Conservation (phyloP, 2,113 vertebrate species). For the Elephantulus edwardii region DNA sequence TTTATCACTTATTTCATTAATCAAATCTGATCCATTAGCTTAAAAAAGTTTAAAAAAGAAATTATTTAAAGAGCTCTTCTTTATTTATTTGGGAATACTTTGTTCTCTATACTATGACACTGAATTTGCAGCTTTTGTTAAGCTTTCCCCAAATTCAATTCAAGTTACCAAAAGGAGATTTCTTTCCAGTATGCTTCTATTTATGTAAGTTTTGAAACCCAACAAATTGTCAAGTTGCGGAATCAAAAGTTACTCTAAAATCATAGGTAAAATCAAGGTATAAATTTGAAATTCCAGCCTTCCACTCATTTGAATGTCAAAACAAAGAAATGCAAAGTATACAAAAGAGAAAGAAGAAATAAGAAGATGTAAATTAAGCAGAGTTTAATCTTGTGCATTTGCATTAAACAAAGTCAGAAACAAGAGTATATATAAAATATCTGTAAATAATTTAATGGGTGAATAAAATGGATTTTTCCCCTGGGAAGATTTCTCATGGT, state of each 20-base stretch:
- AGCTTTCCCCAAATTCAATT: background rate
- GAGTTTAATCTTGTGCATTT: conserved; percentile 30
- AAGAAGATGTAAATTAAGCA: no score
- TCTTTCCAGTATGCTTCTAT: background rate
- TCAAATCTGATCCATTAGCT: background rate
- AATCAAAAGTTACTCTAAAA: background rate
- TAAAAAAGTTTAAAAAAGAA: conserved; percentile 10
- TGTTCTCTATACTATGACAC: background rate
- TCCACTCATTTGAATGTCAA: background rate
- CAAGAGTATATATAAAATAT: conserved; percentile 49
- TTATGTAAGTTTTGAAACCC: background rate
- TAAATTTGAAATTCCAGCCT: background rate
- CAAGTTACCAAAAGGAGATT: background rate
- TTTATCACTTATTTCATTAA: background rate
- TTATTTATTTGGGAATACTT: conserved; percentile 19
- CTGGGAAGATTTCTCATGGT: conserved; percentile 59
- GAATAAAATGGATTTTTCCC: conserved; percentile 62
- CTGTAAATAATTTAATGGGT: conserved; percentile 62
- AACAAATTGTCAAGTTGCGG: background rate
- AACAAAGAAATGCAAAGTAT: conserved; percentile 10
- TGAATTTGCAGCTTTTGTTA: background rate
- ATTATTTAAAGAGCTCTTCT: background rate
- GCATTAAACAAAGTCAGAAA: conserved; percentile 50
- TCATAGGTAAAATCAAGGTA: background rate
- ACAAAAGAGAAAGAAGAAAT: no score